Conservation (phyloP, 1,140 invertebrate genomes). For the Cotesia chilonis region DNA sequence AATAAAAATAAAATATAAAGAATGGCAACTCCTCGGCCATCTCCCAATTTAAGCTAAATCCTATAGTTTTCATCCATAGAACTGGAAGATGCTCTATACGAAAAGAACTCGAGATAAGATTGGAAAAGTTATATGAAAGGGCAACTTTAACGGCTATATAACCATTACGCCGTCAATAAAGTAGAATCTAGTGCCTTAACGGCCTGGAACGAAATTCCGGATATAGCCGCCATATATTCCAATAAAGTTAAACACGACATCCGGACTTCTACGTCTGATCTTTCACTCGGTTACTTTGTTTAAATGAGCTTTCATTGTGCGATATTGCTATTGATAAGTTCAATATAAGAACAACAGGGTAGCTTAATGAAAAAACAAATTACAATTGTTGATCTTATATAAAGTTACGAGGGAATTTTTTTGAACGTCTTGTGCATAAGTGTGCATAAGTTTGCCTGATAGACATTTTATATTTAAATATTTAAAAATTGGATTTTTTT, state of each 20-base stretch:
- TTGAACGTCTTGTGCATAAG: no score
- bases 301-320: constrained; percentile 13
- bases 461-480: no score
- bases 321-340: constrained; percentile 1
- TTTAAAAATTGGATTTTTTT: no score
- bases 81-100: constrained; percentile 24
- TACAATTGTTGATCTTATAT: no score
- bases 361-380: no score
- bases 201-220: constrained; percentile 61
- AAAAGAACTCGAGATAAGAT: constrained; percentile 64
- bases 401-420: no score
- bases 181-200: constrained; percentile 64
- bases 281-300: not conserved
- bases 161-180: constrained; percentile 65
- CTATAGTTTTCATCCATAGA: constrained; percentile 44
- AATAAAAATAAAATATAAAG: not conserved
- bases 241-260: constrained; percentile 57
- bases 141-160: constrained; percentile 66
- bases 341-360: not conserved
- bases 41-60: constrained; percentile 66
- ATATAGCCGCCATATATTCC: constrained; percentile 59
- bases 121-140: constrained; percentile 68
- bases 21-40: not conserved
- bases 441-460: no score
- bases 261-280: constrained; percentile 26